Conservation (phyloP, 2,797 vertebrate genomes). For the Anguilla megastoma region DNA sequence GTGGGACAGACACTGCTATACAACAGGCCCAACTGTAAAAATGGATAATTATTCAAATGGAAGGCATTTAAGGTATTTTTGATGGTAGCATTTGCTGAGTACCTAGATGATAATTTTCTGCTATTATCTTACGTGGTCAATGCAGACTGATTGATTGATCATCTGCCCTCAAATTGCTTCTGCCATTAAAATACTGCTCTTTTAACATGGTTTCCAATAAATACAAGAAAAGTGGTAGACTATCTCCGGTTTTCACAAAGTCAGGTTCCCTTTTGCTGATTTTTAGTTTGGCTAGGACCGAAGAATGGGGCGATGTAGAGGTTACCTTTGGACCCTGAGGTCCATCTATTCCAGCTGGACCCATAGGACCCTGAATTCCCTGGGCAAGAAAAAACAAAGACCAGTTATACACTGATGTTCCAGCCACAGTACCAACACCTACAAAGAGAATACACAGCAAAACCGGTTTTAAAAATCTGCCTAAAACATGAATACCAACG, state of each 20-base stretch:
- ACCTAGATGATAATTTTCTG: not conserved
- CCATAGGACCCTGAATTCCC: constrained; percentile 51
- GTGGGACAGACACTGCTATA: not conserved
- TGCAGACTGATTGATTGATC: not conserved
- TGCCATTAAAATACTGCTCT: not conserved
- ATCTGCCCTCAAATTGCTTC: not conserved
- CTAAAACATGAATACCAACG: no score
- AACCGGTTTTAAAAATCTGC: not conserved
- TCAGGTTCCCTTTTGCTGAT: not conserved
- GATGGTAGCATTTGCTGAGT: not conserved
- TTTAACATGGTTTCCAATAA: not conserved
- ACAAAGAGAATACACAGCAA: not conserved
- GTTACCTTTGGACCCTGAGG: constrained; percentile 51
- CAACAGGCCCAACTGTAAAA: not conserved
- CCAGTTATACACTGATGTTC: not conserved
- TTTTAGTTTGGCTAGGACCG: no score
- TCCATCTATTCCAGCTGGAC: constrained; percentile 48
- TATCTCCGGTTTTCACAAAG: not conserved
- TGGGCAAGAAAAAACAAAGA: constrained; percentile 38
- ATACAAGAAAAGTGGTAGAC: not conserved
- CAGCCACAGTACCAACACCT: not conserved
- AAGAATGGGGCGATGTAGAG: not conserved
- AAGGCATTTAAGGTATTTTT: not conserved
- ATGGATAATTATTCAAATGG: not conserved
- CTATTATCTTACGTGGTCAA: not conserved